phyloP scores from a whole-genome alignment of 1,140 invertebrate species.

The Paraescarpia echinospica region DNA sequence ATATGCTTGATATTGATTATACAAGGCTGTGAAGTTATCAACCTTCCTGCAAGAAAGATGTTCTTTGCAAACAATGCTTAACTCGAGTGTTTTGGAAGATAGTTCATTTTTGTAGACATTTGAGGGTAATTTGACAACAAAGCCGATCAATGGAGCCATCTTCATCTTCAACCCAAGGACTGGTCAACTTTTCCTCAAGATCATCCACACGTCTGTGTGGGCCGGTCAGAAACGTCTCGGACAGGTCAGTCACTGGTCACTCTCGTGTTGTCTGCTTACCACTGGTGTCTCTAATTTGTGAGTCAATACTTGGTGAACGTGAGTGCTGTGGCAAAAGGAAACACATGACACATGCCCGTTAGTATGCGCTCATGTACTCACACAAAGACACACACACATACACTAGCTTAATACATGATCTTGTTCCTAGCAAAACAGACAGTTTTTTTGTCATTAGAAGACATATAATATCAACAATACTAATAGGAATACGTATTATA shows the following conservation, averaged over 20 bases:
- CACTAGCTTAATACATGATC: no score
- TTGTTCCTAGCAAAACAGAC: no score
- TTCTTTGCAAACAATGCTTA: not conserved
- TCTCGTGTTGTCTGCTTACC: not conserved
- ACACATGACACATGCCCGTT: not conserved
- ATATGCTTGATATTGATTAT: not conserved
- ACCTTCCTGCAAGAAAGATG: not conserved
- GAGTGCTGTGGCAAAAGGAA: no score
- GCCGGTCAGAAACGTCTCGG: constrained; percentile 79
- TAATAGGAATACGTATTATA: no score
- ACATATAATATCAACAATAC: no score
- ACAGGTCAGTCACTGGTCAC: constrained; percentile 49
- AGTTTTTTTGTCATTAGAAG: no score
- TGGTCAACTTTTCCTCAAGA: constrained; percentile 99
- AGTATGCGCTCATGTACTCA: no score
- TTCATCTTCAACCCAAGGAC: constrained; percentile 99
- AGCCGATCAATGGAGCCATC: constrained; percentile 99
- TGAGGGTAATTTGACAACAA: constrained; percentile 98
- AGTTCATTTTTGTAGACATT: constrained; percentile 72
- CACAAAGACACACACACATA: no score
- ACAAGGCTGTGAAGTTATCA: no score
- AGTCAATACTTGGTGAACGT: not conserved
- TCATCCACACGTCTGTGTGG: constrained; percentile 99
- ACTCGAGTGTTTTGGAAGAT: not conserved
- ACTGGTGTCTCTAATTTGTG: not conserved